A percentile compares a stretch with the other conserved stretches of the same genome.
Evolutionary conservation across 2,113 vertebrate species (phyloP).

Genomic region (Crotalus helleri): DNA sequence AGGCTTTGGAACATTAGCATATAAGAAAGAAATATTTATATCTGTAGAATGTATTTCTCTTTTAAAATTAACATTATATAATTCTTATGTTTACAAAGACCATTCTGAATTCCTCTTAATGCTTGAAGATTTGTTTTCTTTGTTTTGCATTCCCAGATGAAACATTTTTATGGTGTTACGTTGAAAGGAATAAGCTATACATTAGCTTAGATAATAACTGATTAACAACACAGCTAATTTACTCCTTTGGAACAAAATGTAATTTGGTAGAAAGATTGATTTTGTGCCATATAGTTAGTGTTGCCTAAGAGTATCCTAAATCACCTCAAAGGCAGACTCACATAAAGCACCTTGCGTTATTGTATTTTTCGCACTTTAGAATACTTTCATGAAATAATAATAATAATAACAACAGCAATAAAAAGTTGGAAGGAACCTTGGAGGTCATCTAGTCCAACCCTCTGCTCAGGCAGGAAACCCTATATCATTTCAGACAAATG

Average conservation of each 20-base stretch:
- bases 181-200: not conserved
- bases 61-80: not conserved
- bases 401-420: too few relatives aligned
- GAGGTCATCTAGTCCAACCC: too few relatives aligned
- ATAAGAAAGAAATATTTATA: not conserved
- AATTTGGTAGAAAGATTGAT: not conserved
- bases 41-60: not conserved
- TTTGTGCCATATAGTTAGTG: not conserved
- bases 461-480: too few relatives aligned
- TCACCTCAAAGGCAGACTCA: not conserved
- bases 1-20: not conserved
- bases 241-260: not conserved
- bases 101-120: not conserved
- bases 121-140: not conserved
- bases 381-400: not conserved
- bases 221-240: not conserved
- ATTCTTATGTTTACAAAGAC: not conserved
- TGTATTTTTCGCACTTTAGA: not conserved
- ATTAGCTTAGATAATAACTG: not conserved
- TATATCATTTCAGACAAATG: too few relatives aligned
- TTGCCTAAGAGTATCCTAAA: not conserved
- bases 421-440: too few relatives aligned
- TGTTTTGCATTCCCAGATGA: not conserved
- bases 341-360: not conserved
- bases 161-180: not conserved